Conservation (phyloP, 2,888 invertebrate genomes). For the Atrina japonica region DNA sequence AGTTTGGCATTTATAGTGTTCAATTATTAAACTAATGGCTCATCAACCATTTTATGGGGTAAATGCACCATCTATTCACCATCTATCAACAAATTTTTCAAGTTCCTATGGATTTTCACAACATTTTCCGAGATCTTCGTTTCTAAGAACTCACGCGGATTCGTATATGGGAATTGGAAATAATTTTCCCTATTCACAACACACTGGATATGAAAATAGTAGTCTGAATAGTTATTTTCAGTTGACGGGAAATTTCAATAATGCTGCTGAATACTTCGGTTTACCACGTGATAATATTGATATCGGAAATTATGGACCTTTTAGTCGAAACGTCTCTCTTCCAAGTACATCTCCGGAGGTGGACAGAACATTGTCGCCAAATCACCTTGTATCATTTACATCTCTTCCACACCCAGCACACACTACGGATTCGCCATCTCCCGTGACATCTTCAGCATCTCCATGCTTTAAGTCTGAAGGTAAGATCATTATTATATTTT, state of each 20-base stretch:
- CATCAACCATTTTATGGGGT: conserved; percentile 11
- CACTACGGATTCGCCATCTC: too few relatives aligned
- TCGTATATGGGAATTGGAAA: background rate
- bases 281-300: background rate
- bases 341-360: too few relatives aligned
- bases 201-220: background rate
- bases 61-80: conserved; percentile 9
- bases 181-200: background rate
- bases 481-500: too few relatives aligned
- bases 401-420: too few relatives aligned
- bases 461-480: too few relatives aligned
- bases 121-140: background rate
- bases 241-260: background rate
- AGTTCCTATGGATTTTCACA: background rate
- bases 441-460: too few relatives aligned
- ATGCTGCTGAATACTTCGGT: background rate
- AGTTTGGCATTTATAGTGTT: background rate
- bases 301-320: too few relatives aligned
- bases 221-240: background rate
- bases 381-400: too few relatives aligned
- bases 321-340: too few relatives aligned
- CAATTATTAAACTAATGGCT: conserved; percentile 8
- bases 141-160: background rate
- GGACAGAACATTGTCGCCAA: too few relatives aligned
- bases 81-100: conserved; percentile 8